phyloP scores from a whole-genome alignment of 2,888 invertebrate genomes.

The Hipparchia sbordonii region DNA sequence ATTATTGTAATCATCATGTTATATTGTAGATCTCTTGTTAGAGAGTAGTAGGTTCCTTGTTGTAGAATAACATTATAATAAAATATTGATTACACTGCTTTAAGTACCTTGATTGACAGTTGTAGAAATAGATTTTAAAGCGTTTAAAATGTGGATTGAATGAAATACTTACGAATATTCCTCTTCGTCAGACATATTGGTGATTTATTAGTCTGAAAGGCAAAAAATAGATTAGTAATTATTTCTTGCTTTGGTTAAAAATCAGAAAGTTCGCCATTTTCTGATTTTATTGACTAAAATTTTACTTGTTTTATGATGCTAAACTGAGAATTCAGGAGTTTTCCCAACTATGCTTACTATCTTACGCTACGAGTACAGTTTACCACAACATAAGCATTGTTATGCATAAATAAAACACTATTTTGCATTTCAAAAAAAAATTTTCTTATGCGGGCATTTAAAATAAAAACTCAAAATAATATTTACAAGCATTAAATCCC shows the following conservation, averaged over 20 bases:
- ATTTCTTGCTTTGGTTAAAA: neutral
- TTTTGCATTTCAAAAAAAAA: no score
- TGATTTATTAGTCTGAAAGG: conserved; percentile 78
- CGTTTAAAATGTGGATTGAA: neutral
- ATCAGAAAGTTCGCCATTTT: neutral
- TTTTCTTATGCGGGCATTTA: neutral
- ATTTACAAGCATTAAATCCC: neutral
- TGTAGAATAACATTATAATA: no score
- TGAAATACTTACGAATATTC: conserved; percentile 94
- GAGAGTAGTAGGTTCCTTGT: neutral
- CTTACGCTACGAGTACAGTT: no score
- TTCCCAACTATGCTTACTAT: neutral
- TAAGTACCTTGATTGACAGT: neutral
- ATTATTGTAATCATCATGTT: neutral
- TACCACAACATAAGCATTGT: no score
- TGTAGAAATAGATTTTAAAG: neutral
- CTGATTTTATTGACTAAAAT: neutral
- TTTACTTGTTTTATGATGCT: neutral
- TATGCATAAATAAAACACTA: no score
- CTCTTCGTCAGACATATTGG: conserved; percentile 97
- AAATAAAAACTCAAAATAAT: neutral
- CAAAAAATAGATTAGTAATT: conserved; percentile 43
- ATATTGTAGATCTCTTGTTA: neutral
- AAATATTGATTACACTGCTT: neutral
- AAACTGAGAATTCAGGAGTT: neutral